phyloP scores from a whole-genome alignment of 2,113 vertebrate genomes.

The Microcebus ravelobensis region DNA sequence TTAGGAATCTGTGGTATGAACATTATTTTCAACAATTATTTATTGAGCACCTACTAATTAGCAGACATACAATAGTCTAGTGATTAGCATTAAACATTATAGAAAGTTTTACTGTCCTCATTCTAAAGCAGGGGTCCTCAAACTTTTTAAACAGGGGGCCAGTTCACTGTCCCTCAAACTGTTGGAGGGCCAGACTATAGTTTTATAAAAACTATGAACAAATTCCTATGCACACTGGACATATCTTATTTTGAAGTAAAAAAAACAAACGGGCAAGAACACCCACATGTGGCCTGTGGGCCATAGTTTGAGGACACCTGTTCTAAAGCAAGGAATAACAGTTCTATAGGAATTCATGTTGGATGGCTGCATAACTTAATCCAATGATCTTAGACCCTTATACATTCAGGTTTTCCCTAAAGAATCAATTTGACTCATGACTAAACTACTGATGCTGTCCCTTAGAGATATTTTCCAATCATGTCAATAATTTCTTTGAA shows the following conservation, averaged over 20 bases:
- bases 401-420: background rate
- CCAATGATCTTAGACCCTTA: background rate
- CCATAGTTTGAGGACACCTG: too few species aligned
- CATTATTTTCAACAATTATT: background rate
- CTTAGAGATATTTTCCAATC: background rate
- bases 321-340: background rate
- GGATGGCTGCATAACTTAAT: background rate
- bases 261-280: too few species aligned
- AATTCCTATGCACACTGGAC: too few species aligned
- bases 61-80: background rate
- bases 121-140: background rate
- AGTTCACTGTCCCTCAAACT: too few species aligned
- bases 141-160: too few species aligned
- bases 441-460: background rate
- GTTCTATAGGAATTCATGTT: background rate
- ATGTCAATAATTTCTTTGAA: background rate
- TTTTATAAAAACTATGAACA: too few species aligned
- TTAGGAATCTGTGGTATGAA: background rate
- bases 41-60: background rate
- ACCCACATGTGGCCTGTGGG: too few species aligned
- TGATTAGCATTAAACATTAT: background rate
- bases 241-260: too few species aligned
- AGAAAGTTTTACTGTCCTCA: background rate
- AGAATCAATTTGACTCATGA: background rate
- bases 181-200: too few species aligned